Percentiles rank a stretch among this genome's conserved stretches.
phyloP scores from a whole-genome alignment of 2,113 vertebrate species.

The Otolemur garnettii region DNA sequence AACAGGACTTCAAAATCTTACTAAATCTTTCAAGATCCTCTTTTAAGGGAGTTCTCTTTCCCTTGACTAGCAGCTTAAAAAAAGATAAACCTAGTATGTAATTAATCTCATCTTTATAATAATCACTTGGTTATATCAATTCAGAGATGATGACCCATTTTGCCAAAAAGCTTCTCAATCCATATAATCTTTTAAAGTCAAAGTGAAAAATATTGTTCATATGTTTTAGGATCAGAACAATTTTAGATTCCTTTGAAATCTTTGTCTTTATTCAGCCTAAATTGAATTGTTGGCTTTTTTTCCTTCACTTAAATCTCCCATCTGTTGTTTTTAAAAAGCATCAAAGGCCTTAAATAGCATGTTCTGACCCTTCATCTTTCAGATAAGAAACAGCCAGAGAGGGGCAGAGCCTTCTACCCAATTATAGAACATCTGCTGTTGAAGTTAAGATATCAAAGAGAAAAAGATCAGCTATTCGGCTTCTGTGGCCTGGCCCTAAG shows the following conservation, averaged over 20 bases:
- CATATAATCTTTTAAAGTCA: not conserved
- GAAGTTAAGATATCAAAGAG: constrained; percentile 13
- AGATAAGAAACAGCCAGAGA: constrained; percentile 12
- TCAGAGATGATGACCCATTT: constrained; percentile 35
- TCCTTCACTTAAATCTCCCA: constrained; percentile 1
- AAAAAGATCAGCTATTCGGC: not conserved
- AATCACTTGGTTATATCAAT: not conserved
- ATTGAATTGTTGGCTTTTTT: constrained; percentile 42
- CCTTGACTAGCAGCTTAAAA: not conserved
- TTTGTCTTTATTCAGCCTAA: constrained; percentile 40
- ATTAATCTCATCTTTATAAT: not conserved
- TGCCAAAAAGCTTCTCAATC: not conserved
- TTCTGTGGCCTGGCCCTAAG: not conserved
- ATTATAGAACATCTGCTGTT: not conserved
- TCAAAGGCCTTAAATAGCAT: not conserved
- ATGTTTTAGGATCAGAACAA: not conserved
- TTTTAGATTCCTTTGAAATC: constrained; percentile 64
- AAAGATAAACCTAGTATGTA: not conserved
- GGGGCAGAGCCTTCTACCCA: not conserved
- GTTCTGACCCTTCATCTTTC: constrained; percentile 9
- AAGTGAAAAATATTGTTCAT: not conserved
- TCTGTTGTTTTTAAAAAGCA: constrained; percentile 49
- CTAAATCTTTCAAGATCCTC: not conserved
- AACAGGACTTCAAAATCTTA: not conserved
- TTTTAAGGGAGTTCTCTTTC: not conserved